A percentile compares a stretch with the other conserved stretches of the same genome.
These are phyloP conservation scores for Euzophera pinguis DNA, from an alignment of 2,888 invertebrate genomes.

Conservation along the genomic window DNA sequence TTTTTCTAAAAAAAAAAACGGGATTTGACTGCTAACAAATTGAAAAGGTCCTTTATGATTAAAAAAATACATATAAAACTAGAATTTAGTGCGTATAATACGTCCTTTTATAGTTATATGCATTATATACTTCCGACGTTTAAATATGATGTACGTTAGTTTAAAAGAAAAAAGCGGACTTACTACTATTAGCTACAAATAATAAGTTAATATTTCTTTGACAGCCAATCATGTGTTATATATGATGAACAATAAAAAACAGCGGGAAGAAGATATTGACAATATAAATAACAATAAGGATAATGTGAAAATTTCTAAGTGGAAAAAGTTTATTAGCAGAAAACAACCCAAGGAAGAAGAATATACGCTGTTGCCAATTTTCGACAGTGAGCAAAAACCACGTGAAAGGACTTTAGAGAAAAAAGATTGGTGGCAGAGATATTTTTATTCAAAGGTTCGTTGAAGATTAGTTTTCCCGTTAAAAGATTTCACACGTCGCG, in stretches of 20 bases:
- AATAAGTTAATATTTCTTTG: neutral
- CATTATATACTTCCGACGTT: too few species aligned
- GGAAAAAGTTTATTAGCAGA: slow-evolving; percentile 37
- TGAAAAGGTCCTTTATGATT: too few species aligned
- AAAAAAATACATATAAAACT: too few species aligned
- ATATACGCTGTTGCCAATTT: slow-evolving; percentile 47
- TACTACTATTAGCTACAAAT: too few species aligned
- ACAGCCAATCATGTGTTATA: neutral
- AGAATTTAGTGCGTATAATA: too few species aligned
- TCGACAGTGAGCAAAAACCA: slow-evolving; percentile 27
- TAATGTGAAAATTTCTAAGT: slow-evolving; percentile 31
- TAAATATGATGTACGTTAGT: too few species aligned
- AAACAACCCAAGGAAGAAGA: slow-evolving; percentile 46
- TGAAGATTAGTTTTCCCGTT: neutral
- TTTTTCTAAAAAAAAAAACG: too few species aligned
- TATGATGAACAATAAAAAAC: neutral
- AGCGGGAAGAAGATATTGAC: neutral
- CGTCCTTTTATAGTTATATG: too few species aligned
- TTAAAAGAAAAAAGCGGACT: too few species aligned
- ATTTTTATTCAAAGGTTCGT: slow-evolving; percentile 40
- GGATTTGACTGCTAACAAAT: too few species aligned
- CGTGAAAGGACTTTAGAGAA: slow-evolving; percentile 23
- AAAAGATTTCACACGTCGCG: too few species aligned
- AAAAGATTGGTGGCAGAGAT: slow-evolving; percentile 62
- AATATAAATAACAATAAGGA: slow-evolving; percentile 9